These are phyloP conservation scores for Actenoides hombroni DNA, from an alignment of 2,113 vertebrate species.

Conservation along the genomic window DNA sequence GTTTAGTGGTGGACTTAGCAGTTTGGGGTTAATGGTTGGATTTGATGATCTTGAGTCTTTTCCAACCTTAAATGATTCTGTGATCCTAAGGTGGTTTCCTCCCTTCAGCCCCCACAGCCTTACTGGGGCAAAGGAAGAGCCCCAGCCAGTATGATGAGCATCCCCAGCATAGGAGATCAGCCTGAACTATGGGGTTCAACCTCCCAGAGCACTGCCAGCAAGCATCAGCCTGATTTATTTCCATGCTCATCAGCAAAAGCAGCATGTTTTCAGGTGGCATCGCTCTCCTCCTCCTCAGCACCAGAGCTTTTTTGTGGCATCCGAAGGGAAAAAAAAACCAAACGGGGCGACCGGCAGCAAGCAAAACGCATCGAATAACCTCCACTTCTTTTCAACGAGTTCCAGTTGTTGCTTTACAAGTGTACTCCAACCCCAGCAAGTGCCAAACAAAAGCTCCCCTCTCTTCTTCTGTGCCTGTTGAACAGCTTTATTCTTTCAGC, in stretches of 20 bases:
- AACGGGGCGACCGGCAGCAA: background rate
- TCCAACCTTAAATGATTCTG: background rate
- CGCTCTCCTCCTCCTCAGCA: background rate
- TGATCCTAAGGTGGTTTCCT: background rate
- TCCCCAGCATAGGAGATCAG: background rate
- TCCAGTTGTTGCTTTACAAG: slow-evolving; percentile 71
- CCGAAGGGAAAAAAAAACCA: background rate
- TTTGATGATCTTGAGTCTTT: background rate
- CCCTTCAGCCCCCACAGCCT: background rate
- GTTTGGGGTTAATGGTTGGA: background rate
- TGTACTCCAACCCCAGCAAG: slow-evolving; percentile 62
- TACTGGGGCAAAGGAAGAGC: background rate
- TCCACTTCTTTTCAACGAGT: slow-evolving; percentile 56
- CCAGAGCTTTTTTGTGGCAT: background rate
- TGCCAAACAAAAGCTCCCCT: slow-evolving; percentile 64
- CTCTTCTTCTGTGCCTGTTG: slow-evolving; percentile 49
- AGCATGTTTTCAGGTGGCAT: background rate
- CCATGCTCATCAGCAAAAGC: background rate
- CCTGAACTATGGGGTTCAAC: background rate
- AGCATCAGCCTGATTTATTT: background rate
- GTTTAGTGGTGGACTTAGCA: background rate
- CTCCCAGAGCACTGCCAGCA: background rate
- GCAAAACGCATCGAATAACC: slow-evolving; percentile 34
- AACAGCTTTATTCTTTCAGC: slow-evolving; percentile 51
- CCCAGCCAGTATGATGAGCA: background rate